Percentiles rank a stretch among this genome's conserved stretches.
Conservation (phyloP, 2,113 vertebrate species). For the Paradoxurus hermaphroditus region DNA sequence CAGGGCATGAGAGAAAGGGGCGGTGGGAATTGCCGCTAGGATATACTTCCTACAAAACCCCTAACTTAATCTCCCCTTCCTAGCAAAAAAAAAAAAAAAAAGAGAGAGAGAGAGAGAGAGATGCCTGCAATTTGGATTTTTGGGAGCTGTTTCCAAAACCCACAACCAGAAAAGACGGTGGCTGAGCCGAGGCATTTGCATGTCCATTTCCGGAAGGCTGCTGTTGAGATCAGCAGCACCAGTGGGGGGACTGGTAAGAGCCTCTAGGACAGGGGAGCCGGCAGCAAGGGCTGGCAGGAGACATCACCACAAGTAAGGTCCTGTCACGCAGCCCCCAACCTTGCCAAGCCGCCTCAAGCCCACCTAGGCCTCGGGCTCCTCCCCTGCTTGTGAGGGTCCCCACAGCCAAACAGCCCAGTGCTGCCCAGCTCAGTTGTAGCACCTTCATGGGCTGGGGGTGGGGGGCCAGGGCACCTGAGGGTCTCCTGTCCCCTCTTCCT, state of each 20-base stretch:
- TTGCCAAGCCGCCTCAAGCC: not conserved
- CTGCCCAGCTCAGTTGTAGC: conserved; percentile 34
- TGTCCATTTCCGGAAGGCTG: not conserved
- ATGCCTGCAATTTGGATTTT: not conserved
- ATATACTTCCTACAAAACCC: not conserved
- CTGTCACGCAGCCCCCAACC: not conserved
- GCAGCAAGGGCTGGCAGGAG: not conserved
- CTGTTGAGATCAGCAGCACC: not conserved
- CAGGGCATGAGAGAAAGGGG: not conserved
- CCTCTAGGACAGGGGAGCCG: not conserved
- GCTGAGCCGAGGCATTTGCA: not conserved
- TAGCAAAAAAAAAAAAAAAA: not conserved
- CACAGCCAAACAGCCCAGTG: not conserved
- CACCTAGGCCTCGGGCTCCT: too few species aligned
- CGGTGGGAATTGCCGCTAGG: not conserved
- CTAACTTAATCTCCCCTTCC: not conserved
- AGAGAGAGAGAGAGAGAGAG: not conserved
- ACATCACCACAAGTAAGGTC: not conserved
- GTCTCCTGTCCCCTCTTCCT: conserved; percentile 23
- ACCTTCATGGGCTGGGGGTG: conserved; percentile 84
- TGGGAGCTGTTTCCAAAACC: conserved; percentile 20
- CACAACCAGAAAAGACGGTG: not conserved
- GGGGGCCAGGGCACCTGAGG: conserved; percentile 71
- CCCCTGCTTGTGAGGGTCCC: not conserved
- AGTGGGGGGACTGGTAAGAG: not conserved